Conservation (phyloP, 2,113 vertebrate species). For the Eulacestoma nigropectus region DNA sequence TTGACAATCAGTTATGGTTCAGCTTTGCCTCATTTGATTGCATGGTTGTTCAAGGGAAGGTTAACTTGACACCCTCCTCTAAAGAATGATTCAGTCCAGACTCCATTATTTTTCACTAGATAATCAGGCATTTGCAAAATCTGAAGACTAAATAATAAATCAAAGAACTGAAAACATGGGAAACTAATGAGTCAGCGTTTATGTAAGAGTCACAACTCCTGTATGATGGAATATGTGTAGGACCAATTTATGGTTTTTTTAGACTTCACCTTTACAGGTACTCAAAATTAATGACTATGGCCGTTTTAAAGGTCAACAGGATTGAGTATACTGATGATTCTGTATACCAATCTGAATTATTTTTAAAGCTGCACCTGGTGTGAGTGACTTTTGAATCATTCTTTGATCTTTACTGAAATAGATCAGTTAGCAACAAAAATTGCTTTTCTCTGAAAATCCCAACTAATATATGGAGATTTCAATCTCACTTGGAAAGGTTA, state of each 20-base stretch:
- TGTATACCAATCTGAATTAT: constrained; percentile 35
- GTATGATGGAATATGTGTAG: not conserved
- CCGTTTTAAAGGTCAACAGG: constrained; percentile 62
- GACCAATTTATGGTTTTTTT: constrained; percentile 25
- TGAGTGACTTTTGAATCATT: constrained; percentile 56
- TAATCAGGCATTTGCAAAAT: not conserved
- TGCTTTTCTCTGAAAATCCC: constrained; percentile 1
- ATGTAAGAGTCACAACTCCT: not conserved
- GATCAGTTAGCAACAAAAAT: constrained; percentile 36
- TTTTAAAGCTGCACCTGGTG: constrained; percentile 41
- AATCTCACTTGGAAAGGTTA: constrained; percentile 24
- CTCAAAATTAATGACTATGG: constrained; percentile 15
- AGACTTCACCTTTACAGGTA: constrained; percentile 36
- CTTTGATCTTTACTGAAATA: constrained; percentile 58
- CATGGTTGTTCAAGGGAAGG: not conserved
- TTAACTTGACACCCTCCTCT: not conserved
- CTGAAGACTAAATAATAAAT: constrained; percentile 35
- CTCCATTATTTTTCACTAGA: constrained; percentile 12
- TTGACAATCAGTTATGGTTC: not conserved
- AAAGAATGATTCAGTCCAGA: not conserved
- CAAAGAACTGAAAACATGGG: constrained; percentile 7
- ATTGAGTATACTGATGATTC: constrained; percentile 34
- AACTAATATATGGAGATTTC: not conserved
- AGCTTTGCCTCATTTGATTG: not conserved
- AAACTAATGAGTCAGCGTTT: not conserved